A percentile compares a stretch with the other conserved stretches of the same genome.
These are phyloP conservation scores for Napeogenes inachia DNA, from an alignment of 2,888 invertebrate genomes.

Conservation along the genomic window DNA sequence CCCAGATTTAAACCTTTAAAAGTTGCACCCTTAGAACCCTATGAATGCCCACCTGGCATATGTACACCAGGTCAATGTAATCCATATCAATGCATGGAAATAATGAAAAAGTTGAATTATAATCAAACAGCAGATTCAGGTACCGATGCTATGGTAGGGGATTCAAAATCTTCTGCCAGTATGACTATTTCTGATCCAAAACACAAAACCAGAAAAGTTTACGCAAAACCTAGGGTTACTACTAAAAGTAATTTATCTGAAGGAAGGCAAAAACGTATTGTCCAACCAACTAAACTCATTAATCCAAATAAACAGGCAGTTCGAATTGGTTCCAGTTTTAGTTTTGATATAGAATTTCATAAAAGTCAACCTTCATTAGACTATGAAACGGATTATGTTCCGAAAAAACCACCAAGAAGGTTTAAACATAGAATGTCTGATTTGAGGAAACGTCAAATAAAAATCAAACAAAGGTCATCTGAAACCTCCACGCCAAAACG, in stretches of 20 bases:
- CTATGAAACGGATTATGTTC: not conserved
- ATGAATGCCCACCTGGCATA: conserved; percentile 40
- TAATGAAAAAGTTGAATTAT: conserved; percentile 32
- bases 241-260: conserved; percentile 5
- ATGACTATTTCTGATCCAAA: conserved; percentile 11
- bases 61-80: conserved; percentile 39
- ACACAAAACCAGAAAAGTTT: conserved; percentile 9
- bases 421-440: not conserved
- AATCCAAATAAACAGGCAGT: conserved; percentile 24
- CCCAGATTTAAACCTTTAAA: conserved; percentile 16
- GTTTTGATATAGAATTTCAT: conserved; percentile 34
- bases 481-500: not conserved
- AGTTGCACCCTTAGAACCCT: conserved; percentile 27
- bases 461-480: conserved; percentile 3
- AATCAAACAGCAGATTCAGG: conserved; percentile 18
- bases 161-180: conserved; percentile 18
- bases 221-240: conserved; percentile 9
- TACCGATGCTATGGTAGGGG: conserved; percentile 8
- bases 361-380: conserved; percentile 19
- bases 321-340: conserved; percentile 33
- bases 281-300: not conserved
- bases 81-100: conserved; percentile 38
- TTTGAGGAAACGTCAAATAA: not conserved
- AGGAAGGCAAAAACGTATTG: not conserved
- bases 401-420: conserved; percentile 1